These are phyloP conservation scores for Pegoplata infirma DNA, from an alignment of 2,888 invertebrate genomes.

Conservation along the genomic window DNA sequence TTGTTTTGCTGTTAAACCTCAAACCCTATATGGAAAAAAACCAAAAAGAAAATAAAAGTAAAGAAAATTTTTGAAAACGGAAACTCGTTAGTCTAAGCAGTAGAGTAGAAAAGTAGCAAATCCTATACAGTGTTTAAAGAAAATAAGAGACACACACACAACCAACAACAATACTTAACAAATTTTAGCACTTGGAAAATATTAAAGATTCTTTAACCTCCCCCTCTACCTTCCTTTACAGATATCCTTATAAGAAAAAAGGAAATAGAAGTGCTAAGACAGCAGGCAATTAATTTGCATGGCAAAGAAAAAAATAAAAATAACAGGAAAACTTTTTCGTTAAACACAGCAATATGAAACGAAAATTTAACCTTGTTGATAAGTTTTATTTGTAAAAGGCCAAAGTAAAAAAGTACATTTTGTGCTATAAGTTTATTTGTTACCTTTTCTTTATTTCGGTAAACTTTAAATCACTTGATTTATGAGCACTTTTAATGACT, in stretches of 20 bases:
- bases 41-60: constrained; percentile 2
- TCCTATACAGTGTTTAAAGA: constrained; percentile 47
- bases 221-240: not conserved
- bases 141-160: constrained; percentile 23
- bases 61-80: constrained; percentile 18
- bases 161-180: not conserved
- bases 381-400: constrained; percentile 20
- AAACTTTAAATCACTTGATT: constrained; percentile 61
- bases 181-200: not conserved
- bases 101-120: constrained; percentile 49
- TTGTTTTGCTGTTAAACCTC: constrained; percentile 18
- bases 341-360: constrained; percentile 8
- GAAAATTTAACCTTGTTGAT: constrained; percentile 55
- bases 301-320: constrained; percentile 60
- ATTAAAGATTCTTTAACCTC: not conserved
- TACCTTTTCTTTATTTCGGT: constrained; percentile 10
- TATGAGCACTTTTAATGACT: constrained; percentile 64
- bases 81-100: constrained; percentile 52
- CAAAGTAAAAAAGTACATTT: constrained; percentile 9
- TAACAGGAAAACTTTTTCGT: constrained; percentile 66
- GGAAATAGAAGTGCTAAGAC: constrained; percentile 67
- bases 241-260: not conserved
- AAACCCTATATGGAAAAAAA: not conserved
- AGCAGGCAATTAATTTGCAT: constrained; percentile 76
- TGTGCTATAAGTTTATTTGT: constrained; percentile 2